Base-by-base conservation (phyloP, 1,140 invertebrate species). In the Bombus impatiens region DNA sequence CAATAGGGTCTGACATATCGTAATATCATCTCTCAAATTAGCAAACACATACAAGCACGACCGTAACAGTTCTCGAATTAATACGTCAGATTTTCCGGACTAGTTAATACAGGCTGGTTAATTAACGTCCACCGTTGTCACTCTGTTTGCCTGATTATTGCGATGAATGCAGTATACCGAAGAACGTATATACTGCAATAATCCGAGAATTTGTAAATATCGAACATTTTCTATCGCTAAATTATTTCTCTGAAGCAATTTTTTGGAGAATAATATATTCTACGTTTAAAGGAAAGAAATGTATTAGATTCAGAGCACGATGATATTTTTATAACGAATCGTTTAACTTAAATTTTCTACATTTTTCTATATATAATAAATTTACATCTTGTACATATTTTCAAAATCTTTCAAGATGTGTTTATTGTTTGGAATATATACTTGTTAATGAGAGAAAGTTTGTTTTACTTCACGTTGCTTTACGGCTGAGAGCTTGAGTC, bases 121-220 rank as follows among this genome's bases (percentile, higher is more conserved):
- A 76, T 75, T 75, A 75, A 44, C 42, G 74, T 75, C 32, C 1
- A 22, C 12, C 35, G n/a, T 76, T 25, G 44, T 32, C 32, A 3
- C 10, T 3, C 44, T 76, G n/a, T 53, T 35, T 53, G 18, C 12
- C 8, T 53, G n/a, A 53, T 53, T 32, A 47, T 32, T 12, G 47
- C 47, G 8, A 47, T 10, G 8, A 25, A 18, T 13, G 6, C 25
- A 2, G 1, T 6, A 3, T 8, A n/a, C 8, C 0, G 25, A 2
- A n/a, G 12, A 42, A 6, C 13, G 12, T 44, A 3, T 28, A 13
- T 3, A 37, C 0, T 40, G 25, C 37, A 71, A 28, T 40, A 71
- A 71, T 22, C 8, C 35, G 8, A 22, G 35, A 22, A 68, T 68
- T 32, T 37, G 8, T 8, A 22, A 35, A 32, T 68, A 22, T 22